Conservation (phyloP, 2,797 vertebrate genomes). For the Hydrocynus forskahlii region DNA sequence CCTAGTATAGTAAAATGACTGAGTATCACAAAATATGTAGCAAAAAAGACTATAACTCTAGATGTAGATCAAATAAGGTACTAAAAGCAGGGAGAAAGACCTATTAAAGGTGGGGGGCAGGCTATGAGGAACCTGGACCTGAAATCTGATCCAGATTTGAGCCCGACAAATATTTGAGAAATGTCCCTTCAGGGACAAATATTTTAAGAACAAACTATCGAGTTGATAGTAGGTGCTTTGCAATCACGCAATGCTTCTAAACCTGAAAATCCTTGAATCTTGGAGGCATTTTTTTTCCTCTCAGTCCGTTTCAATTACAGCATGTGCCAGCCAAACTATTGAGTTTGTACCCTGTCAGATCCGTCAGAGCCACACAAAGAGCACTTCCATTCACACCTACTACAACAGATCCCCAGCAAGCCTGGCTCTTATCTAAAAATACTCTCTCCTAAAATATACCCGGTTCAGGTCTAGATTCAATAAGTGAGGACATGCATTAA, state of each 20-base stretch:
- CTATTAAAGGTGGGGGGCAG: not conserved
- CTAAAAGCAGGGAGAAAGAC: too few relatives aligned
- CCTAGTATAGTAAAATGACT: too few relatives aligned
- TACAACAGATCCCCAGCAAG: constrained; percentile 9
- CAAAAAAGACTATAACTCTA: too few relatives aligned
- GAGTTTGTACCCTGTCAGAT: constrained; percentile 9
- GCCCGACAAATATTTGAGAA: not conserved
- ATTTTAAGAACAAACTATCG: not conserved
- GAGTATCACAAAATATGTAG: too few relatives aligned
- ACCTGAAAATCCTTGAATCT: not conserved
- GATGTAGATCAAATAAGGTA: too few relatives aligned
- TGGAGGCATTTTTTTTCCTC: not conserved
- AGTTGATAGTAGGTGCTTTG: not conserved
- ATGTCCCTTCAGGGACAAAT: not conserved
- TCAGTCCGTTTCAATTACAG: constrained; percentile 15
- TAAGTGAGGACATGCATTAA: constrained; percentile 48
- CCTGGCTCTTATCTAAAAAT: constrained; percentile 39
- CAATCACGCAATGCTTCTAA: not conserved
- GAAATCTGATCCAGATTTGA: not conserved
- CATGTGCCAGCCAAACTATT: not conserved
- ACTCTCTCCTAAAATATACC: constrained; percentile 45
- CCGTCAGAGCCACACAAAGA: constrained; percentile 16
- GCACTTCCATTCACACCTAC: constrained; percentile 11
- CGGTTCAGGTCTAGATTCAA: constrained; percentile 43
- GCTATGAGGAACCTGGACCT: not conserved